Base-by-base conservation (phyloP, 2,888 invertebrate species). In the Cremastobaeus sp. region DNA sequence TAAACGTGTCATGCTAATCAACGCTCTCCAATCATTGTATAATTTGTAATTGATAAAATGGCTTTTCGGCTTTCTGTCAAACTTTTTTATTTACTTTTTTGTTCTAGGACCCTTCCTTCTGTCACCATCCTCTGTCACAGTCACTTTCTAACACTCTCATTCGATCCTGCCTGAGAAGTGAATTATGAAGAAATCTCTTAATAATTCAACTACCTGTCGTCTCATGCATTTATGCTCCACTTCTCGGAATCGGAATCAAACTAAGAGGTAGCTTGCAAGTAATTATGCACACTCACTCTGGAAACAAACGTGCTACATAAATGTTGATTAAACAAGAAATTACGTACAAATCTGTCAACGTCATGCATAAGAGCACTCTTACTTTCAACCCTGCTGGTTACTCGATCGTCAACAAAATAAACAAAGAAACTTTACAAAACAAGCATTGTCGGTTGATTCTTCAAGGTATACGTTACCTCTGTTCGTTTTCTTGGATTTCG, bases 1-100 rank as follows among this genome's bases (percentile, higher is more conserved):
- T 84, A 85, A 81, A 83, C 78, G 80, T 62, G 72, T 75, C 73
- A 71, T 68, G 69, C 72, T 65, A 73, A 65, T 64, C 45, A 59
- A 57, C 74, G 35, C 45, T 64, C 62, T 70, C 64, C 65, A 69
- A 60, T 11, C 25, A 21, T n/a, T 35, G 3, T 18, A 34, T n/a
- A 34, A 34, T 34, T 34, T 34, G 3, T 32, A 20, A 9, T 47
- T 30, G 2, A 32, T 34, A 18, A 45, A 47, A 43, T 43, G 43
- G 43, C 28, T 45, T 39, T 45, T 47, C 34, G 57, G 45, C 57
- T 45, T 57, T 57, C 41, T 57, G 57, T 43, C 57, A 50, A 50
- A 25, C 9, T 11, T 30, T 62, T 25, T 35, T 11, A 20, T 9
- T 32, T 55, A 5, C 30, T 34, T 45, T 8, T 30, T 28, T 45